Evolutionary conservation across 2,113 vertebrate species (phyloP), one percentile per base, ranked within the genome.

Genomic region (Lipophrys pholis): DNA sequence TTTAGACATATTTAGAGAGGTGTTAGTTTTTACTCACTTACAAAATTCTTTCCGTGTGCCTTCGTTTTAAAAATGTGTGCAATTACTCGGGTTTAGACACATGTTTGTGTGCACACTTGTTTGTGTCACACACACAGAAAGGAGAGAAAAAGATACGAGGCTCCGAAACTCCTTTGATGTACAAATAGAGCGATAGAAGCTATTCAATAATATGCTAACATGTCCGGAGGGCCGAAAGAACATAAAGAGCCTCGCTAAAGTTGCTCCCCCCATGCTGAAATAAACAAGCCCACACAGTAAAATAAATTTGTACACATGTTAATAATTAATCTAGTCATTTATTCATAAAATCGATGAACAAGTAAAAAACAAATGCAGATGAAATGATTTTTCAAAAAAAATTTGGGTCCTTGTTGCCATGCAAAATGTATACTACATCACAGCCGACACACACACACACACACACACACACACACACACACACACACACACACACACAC

Each of bases 151-250:
- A 62, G 36, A 59, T 5, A 8, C 38, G 38, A n/a, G 15, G 21
- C 21, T 30, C 2, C 2, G 41, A 42, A 69, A 75, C 7, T 38
- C 10, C 64, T 85, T 80, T 78, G 71, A 85, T 82, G 76, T 70
- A 45, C 46, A 71, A 75, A 67, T 66, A 58, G 65, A 52, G 30
- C 58, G 55, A 61, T 62, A 86, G 15, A 76, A 81, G 51, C 56
- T 58, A 89, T 90, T 85, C 69, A 84, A 75, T 87, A 76, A 45
- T 30, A 60, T 56, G 49, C 45, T 68, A 72, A 80, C 66, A 69
- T 81, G 67, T 80, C 86, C 76, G 55, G 73, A 74, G 76, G 84
- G 84, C 51, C 60, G 65, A 6, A 53, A 73, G 35, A 72, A 81
- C 78, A 82, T 14, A 56, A 57, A 60, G 64, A 17, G 50, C 56